phyloP scores from a whole-genome alignment of 2,888 invertebrate species.

The Calameuta pallipes region DNA sequence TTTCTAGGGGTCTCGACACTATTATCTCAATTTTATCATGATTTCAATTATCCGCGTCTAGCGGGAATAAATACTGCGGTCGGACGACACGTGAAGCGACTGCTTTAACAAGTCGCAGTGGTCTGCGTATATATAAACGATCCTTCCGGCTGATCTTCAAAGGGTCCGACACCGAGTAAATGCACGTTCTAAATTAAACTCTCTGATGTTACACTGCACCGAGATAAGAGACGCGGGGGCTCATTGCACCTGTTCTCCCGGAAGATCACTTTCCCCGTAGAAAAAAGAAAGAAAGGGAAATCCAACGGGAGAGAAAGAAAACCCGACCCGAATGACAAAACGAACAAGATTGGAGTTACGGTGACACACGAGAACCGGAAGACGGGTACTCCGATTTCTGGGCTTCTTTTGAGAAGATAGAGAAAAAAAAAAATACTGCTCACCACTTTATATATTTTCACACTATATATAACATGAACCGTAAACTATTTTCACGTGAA shows the following conservation, averaged over 20 bases:
- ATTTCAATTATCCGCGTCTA: neutral
- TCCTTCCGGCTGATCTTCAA: constrained; percentile 41
- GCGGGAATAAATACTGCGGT: neutral
- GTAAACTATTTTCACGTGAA: neutral
- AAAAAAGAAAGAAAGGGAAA: neutral
- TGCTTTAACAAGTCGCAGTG: neutral
- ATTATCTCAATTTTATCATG: neutral
- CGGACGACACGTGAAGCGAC: neutral
- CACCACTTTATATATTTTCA: neutral
- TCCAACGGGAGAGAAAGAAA: neutral
- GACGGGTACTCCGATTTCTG: neutral
- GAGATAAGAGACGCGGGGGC: constrained; percentile 21
- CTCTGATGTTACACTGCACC: constrained; percentile 24
- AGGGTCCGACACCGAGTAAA: constrained; percentile 14
- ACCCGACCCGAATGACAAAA: neutral
- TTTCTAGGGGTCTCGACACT: neutral
- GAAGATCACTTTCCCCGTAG: neutral
- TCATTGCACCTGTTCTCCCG: constrained; percentile 26
- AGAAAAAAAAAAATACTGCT: neutral
- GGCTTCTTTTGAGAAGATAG: neutral
- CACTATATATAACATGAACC: neutral
- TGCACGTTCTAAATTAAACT: constrained; percentile 34
- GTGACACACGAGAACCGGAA: neutral
- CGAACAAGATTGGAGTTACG: neutral
- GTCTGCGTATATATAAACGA: constrained; percentile 27